Conservation (phyloP, 1,140 invertebrate genomes). For the Cryptotermes secundus region DNA sequence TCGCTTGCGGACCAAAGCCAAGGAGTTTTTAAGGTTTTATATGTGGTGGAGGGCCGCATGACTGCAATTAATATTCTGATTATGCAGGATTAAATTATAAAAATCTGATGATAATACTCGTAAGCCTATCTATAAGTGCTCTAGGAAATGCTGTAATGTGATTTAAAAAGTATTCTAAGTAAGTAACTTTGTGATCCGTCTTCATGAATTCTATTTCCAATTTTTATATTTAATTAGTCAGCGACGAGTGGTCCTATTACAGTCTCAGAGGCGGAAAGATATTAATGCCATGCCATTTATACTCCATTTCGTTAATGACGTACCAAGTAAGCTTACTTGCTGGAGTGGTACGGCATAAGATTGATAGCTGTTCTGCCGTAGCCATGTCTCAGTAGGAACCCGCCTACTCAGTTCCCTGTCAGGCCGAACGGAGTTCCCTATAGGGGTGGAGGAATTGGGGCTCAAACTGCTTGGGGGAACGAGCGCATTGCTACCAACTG, state of each 20-base stretch:
- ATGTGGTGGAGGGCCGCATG: too few species aligned
- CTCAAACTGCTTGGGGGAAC: not conserved
- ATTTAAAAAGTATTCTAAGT: not conserved
- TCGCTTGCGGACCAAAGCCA: too few species aligned
- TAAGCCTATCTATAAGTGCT: too few species aligned
- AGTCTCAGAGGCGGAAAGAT: not conserved
- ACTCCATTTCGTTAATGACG: not conserved
- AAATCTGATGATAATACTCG: too few species aligned
- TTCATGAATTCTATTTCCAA: not conserved
- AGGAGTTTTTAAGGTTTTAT: too few species aligned
- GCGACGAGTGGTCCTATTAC: not conserved
- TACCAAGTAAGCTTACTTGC: not conserved
- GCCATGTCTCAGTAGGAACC: not conserved
- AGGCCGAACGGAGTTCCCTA: not conserved
- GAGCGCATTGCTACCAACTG: not conserved
- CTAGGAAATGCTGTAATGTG: too few species aligned
- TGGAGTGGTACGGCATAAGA: not conserved
- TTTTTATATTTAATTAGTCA: not conserved
- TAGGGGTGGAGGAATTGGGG: not conserved
- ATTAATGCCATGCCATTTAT: not conserved
- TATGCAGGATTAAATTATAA: too few species aligned
- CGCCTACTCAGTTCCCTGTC: not conserved
- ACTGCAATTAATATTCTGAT: too few species aligned
- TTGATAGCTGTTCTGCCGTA: not conserved
- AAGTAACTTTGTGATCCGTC: not conserved